phyloP scores from a whole-genome alignment of 2,888 invertebrate species.

The Anthoptus insignis region DNA sequence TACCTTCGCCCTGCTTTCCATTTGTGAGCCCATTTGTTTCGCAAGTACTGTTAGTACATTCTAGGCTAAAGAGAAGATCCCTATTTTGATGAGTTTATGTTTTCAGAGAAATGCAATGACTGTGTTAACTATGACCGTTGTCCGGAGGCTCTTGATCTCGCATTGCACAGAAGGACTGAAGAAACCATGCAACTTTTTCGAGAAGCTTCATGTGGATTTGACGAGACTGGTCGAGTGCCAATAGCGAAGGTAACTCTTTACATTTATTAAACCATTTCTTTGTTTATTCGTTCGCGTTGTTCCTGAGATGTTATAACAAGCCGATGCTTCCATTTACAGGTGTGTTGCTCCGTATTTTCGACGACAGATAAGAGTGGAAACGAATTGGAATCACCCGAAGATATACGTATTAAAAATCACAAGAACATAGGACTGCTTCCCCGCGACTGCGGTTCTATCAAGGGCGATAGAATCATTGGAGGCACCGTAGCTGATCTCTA shows the following conservation, averaged over 20 bases:
- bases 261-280: too few relatives aligned
- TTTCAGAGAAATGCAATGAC: background rate
- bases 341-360: background rate
- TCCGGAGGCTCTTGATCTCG: background rate
- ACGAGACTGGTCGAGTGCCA: too few relatives aligned
- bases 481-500: conserved; percentile 82
- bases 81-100: background rate
- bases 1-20: too few relatives aligned
- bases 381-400: background rate
- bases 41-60: too few relatives aligned
- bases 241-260: too few relatives aligned
- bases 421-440: conserved; percentile 44
- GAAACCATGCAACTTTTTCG: background rate
- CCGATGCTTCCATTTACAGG: too few relatives aligned
- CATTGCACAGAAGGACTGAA: background rate
- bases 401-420: background rate
- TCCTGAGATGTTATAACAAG: too few relatives aligned
- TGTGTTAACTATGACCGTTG: background rate
- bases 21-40: too few relatives aligned
- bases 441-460: conserved; percentile 77
- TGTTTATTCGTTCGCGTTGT: too few relatives aligned
- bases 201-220: background rate
- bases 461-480: conserved; percentile 79
- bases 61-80: background rate
- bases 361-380: background rate